These are phyloP conservation scores for Echeneis naucrates DNA, from an alignment of 2,797 vertebrate genomes.

Conservation along the genomic window DNA sequence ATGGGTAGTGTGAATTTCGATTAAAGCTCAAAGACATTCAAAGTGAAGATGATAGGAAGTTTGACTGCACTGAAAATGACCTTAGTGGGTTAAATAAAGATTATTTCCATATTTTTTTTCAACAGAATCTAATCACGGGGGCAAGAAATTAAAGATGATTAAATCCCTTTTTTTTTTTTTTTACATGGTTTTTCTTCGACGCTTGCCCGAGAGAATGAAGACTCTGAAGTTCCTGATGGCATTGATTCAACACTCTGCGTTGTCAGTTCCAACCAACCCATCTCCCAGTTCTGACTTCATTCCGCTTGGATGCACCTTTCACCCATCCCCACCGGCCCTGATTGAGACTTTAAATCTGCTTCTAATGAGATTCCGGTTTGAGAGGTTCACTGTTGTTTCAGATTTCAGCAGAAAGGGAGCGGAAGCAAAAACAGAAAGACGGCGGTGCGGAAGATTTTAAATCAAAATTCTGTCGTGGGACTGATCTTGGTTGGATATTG, in stretches of 20 bases:
- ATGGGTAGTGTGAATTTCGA: slow-evolving; percentile 10
- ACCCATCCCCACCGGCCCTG: slow-evolving; percentile 38
- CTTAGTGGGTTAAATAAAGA: slow-evolving; percentile 15
- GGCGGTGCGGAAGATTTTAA: slow-evolving; percentile 5
- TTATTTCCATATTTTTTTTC: slow-evolving; percentile 9
- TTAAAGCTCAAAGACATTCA: slow-evolving; percentile 30
- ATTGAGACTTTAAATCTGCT: slow-evolving; percentile 48
- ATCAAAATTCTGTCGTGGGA: slow-evolving; percentile 9
- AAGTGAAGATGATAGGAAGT: slow-evolving; percentile 21
- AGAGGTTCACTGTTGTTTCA: slow-evolving; percentile 43
- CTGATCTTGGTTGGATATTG: slow-evolving; percentile 8
- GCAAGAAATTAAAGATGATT: neutral
- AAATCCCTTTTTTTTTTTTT: slow-evolving; percentile 1
- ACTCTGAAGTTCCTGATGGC: slow-evolving; percentile 26
- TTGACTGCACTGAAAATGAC: slow-evolving; percentile 11
- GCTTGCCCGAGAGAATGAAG: slow-evolving; percentile 10
- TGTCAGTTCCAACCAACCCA: slow-evolving; percentile 29
- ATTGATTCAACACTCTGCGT: slow-evolving; percentile 42
- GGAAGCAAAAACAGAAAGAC: neutral
- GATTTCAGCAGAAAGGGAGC: slow-evolving; percentile 35
- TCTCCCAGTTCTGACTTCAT: slow-evolving; percentile 37
- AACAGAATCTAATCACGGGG: neutral
- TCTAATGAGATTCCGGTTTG: slow-evolving; percentile 50
- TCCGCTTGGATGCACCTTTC: slow-evolving; percentile 46
- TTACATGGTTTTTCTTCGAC: no score